Base-by-base conservation (phyloP, 2,888 invertebrate genomes). In the Alitta virens region DNA sequence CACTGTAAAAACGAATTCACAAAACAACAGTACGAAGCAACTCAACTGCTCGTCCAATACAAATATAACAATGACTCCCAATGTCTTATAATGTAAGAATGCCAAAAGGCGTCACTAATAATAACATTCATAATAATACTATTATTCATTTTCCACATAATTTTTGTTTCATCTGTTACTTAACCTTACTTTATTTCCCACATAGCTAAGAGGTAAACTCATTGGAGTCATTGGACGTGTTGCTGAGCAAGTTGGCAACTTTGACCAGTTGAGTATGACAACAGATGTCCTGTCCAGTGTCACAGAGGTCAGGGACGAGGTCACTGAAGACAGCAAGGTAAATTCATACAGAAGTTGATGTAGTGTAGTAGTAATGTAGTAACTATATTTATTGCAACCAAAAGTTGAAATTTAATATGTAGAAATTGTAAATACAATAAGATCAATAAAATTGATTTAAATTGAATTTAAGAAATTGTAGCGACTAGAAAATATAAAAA, bases 221-320 rank as follows among this genome's bases (percentile, higher is more conserved):
- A 67, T 73, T 53, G 63, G 61, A 25, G 68, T 67, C 21, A 54
- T 73, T 33, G 68, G 62, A 27, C 62, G 60, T 25, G 68, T 68
- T 2, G 52, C 71, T 3, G 68, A 67, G 7, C 64, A 66, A 12
- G 33, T 72, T 21, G 52, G 63, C 9, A 67, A 69, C 59, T 53
- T 60, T 18, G 70, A 67, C 52, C 72, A 72, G 49, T 52, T 70
- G 33, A 51, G 51, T 12, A 64, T 59, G 49, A 68, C 68, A 2
- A 54, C 69, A 7, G 60, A 43, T n/a, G 64, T 46, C 1, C 42
- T 63, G 40, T 50, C 40, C 52, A 26, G 42, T 1, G 49, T 64
- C 27, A 63, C 63, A 2, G 43, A 40, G 12, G 67, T 67, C 24
- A 66, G 63, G 18, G 57, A 52, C 5, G 64, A 66, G 46, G 64